Evolutionary conservation across 2,113 vertebrate species (phyloP), one percentile per base, ranked within the genome.

Genomic region (Vicugna pacos): DNA sequence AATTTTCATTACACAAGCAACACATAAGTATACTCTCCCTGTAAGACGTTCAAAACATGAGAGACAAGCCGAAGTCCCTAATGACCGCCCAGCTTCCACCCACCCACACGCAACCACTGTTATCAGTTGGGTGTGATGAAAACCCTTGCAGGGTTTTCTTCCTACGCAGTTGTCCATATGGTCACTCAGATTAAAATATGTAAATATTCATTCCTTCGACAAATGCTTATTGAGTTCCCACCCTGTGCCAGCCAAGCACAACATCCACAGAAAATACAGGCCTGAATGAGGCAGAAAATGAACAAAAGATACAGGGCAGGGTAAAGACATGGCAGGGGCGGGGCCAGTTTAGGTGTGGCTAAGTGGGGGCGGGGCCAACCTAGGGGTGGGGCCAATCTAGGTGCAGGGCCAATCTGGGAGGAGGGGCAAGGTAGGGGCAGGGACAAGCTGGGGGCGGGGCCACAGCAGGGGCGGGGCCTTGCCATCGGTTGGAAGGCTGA

Each of bases 41-140:
- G 38, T 38, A 80, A 91, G 88, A 84, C 96, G 90, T 50, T 65
- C 28, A 48, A 60, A 86, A 89, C 91, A 32, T 26, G 6, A 54
- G 35, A 48, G 91, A 79, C 14, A 16, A 82, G 67, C 22, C 28
- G 32, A 46, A 46, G 32, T 56, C 42, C 19, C 62, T 7, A 1
- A 30, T 3, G 46, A 2, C 35, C 28, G 35, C 10, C 30, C 70
- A 13, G 46, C 32, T 12, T 46, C 20, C 26, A 35, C 42, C 28
- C n/a, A 16, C 64, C 38, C 60, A 2, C 28, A 28, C 1, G 5
- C 0, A 5, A 17, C 48, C 50, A 8, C 58, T 5, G 12, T 6
- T 13, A 12, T 4, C 46, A 15, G 60, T 11, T 14, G 30, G 8
- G 24, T 8, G 15, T 58, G 58, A 52, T 11, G 38, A 48, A 50